Evolutionary conservation across 2,888 invertebrate genomes (phyloP).

Genomic region (Steinernema scapterisci): DNA sequence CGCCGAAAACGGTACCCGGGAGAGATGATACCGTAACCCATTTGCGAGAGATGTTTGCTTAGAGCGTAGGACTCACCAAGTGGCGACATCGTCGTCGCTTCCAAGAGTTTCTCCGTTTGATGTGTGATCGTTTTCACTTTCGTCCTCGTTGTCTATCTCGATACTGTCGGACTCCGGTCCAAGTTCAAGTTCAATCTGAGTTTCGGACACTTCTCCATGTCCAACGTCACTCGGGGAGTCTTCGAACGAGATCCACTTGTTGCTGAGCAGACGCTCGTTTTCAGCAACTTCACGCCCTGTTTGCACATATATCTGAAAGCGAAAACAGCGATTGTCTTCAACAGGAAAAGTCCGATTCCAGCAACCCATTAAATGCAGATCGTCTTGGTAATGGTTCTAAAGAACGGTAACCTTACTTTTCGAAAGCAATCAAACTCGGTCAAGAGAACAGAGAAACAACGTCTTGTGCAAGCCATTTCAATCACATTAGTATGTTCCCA

Average conservation of each 20-base stretch:
- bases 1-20: neutral
- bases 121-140: slow-evolving; percentile 35
- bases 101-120: neutral
- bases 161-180: neutral
- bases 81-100: neutral
- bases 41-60: neutral
- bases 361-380: neutral
- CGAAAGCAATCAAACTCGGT: too few species aligned
- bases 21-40: slow-evolving; percentile 5
- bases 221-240: slow-evolving; percentile 33
- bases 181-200: neutral
- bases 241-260: slow-evolving; percentile 30
- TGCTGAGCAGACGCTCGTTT: slow-evolving; percentile 47
- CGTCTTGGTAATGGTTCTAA: slow-evolving; percentile 27
- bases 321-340: slow-evolving; percentile 31
- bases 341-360: neutral
- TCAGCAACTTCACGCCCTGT: slow-evolving; percentile 48
- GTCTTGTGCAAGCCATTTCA: neutral
- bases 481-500: neutral
- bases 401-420: too few species aligned
- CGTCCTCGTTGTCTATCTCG: slow-evolving; percentile 28
- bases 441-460: too few species aligned
- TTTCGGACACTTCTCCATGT: slow-evolving; percentile 12
- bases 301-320: slow-evolving; percentile 55
- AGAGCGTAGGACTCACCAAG: neutral